A percentile compares a stretch with the other conserved stretches of the same genome.
Conservation (phyloP, 2,113 vertebrate species). For the Dermatemys mawii region DNA sequence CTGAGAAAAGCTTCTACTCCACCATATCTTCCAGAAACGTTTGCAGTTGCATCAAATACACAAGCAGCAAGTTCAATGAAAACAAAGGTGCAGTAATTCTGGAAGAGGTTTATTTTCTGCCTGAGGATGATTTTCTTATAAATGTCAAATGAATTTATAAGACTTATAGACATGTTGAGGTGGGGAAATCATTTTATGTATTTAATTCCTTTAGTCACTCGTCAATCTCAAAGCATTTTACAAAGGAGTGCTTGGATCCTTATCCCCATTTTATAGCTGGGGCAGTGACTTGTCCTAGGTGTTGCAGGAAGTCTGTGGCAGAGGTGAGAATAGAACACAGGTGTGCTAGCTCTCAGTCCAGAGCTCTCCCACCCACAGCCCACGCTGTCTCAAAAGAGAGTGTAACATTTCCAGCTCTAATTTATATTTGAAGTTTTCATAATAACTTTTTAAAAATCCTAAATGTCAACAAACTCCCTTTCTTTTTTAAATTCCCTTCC, state of each 20-base stretch:
- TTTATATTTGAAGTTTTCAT: not conserved
- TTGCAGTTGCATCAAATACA: too few relatives aligned
- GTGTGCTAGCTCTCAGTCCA: not conserved
- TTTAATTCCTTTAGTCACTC: not conserved
- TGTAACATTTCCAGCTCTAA: not conserved
- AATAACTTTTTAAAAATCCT: not conserved
- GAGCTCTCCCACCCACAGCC: not conserved
- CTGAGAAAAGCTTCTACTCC: too few relatives aligned
- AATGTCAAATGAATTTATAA: not conserved
- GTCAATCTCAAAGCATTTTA: not conserved
- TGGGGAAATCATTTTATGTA: not conserved
- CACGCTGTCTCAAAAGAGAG: not conserved
- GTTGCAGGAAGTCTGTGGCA: not conserved
- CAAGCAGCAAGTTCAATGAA: too few relatives aligned
- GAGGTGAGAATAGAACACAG: not conserved
- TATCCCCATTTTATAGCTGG: not conserved
- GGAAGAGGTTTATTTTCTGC: not conserved
- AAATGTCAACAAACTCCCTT: not conserved
- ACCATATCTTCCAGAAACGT: too few relatives aligned
- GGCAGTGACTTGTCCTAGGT: not conserved
- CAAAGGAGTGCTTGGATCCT: not conserved
- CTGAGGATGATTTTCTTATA: not conserved
- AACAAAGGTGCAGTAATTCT: not conserved
- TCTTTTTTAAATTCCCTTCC: not conserved
- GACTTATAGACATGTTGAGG: not conserved